Conservation (phyloP, 2,113 vertebrate species). For the Tympanuchus pallidicinctus region DNA sequence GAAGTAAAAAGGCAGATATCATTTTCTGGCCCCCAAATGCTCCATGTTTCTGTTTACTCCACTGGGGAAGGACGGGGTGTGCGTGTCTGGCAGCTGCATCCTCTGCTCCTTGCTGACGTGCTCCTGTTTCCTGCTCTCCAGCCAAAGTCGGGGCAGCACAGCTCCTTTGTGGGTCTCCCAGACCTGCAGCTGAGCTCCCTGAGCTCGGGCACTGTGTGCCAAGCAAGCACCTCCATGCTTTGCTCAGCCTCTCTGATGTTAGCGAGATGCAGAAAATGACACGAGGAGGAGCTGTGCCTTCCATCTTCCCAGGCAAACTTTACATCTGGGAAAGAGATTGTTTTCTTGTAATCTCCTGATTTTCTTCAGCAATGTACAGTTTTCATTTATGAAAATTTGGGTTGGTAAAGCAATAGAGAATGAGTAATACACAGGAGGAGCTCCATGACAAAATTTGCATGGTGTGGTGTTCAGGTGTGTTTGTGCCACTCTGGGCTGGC, state of each 20-base stretch:
- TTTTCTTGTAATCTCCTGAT: background rate
- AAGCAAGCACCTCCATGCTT: fast-evolving
- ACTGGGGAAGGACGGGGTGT: background rate
- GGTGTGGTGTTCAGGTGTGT: background rate
- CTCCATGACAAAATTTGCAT: background rate
- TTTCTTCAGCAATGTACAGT: background rate
- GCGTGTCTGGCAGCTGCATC: background rate
- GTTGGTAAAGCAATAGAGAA: background rate
- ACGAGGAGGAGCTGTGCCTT: background rate
- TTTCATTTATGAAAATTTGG: background rate
- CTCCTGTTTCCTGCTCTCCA: background rate
- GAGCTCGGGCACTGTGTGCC: background rate
- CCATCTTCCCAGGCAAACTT: background rate
- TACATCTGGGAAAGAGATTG: background rate
- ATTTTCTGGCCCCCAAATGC: background rate
- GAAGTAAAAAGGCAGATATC: background rate
- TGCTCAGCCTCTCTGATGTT: background rate
- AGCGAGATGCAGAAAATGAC: background rate
- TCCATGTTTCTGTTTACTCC: background rate
- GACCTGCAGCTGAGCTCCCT: fast-evolving
- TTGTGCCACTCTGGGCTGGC: background rate
- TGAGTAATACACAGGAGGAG: background rate
- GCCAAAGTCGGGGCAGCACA: background rate
- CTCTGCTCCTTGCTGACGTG: background rate
- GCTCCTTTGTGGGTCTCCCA: background rate